Percentiles rank a stretch among this genome's conserved stretches.
Evolutionary conservation across 2,113 vertebrate genomes (phyloP).

Genomic region (Spermophilus dauricus): DNA sequence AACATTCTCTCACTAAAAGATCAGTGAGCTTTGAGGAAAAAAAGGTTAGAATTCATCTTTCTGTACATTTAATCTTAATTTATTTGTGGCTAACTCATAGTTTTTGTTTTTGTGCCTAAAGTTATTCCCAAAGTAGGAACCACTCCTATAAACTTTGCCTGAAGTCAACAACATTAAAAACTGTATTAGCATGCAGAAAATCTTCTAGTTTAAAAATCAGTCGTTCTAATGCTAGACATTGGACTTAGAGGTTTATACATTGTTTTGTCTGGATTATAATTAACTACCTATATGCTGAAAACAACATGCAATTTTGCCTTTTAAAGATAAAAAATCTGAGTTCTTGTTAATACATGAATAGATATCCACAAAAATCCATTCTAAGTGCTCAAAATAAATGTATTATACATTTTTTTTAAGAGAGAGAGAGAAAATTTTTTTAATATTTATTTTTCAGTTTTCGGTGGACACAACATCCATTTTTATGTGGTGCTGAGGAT

Average conservation of each 20-base stretch:
- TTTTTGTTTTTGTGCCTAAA: not conserved
- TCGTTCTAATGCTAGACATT: not conserved
- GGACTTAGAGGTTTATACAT: not conserved
- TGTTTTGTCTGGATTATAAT: not conserved
- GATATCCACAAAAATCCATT: not conserved
- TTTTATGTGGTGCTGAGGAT: no score
- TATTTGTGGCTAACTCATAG: not conserved
- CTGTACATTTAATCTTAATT: conserved; percentile 15
- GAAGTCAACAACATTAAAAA: conserved; percentile 24
- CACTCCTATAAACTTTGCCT: not conserved
- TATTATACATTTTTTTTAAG: not conserved
- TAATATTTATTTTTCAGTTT: no score
- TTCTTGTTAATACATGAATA: conserved; percentile 4
- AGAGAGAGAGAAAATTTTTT: no score
- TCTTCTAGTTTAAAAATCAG: not conserved
- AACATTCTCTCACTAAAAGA: not conserved
- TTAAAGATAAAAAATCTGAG: not conserved
- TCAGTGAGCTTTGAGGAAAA: not conserved
- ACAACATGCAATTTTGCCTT: not conserved
- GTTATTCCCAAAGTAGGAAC: not conserved
- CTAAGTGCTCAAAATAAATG: conserved; percentile 46
- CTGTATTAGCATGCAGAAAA: not conserved
- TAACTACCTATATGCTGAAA: conserved; percentile 10
- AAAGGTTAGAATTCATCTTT: not conserved
- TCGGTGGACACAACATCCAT: no score